Percentiles rank a stretch among this genome's conserved stretches.
Conservation (phyloP, 1,140 invertebrate species). For the Diorhabda carinulata region DNA sequence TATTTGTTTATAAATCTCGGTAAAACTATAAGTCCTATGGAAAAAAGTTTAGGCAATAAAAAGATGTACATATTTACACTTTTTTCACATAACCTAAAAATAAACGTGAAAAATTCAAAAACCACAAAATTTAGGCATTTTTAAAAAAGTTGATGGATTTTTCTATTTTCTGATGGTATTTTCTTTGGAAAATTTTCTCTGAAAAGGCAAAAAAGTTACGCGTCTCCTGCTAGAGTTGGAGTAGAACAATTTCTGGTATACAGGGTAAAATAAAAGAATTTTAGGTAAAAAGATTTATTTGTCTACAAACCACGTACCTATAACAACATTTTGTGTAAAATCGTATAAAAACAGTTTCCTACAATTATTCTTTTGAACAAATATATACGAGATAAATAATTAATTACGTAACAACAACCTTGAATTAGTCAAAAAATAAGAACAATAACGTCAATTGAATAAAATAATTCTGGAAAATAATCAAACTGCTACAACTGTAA, state of each 20-base stretch:
- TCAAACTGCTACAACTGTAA: too few species aligned
- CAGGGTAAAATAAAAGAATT: neutral
- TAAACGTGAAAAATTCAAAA: neutral
- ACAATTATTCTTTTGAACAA: conserved; percentile 5
- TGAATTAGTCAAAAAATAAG: neutral
- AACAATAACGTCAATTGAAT: too few species aligned
- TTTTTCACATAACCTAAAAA: too few species aligned
- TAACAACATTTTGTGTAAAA: neutral
- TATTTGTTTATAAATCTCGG: neutral
- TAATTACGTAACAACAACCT: conserved; percentile 2
- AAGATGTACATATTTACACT: too few species aligned
- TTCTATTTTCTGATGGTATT: too few species aligned
- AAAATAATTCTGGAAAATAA: too few species aligned
- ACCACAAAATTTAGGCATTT: too few species aligned
- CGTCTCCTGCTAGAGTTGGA: too few species aligned
- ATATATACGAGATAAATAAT: conserved; percentile 5
- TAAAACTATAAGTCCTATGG: neutral
- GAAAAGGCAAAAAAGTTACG: too few species aligned
- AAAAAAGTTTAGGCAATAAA: too few species aligned
- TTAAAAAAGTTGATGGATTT: too few species aligned
- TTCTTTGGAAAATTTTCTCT: too few species aligned
- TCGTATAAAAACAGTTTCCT: conserved; percentile 2
- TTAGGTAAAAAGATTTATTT: neutral
- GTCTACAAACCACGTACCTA: neutral
- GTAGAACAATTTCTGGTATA: neutral